phyloP scores from a whole-genome alignment of 2,113 vertebrate genomes.

The Rhodinocichla rosea region DNA sequence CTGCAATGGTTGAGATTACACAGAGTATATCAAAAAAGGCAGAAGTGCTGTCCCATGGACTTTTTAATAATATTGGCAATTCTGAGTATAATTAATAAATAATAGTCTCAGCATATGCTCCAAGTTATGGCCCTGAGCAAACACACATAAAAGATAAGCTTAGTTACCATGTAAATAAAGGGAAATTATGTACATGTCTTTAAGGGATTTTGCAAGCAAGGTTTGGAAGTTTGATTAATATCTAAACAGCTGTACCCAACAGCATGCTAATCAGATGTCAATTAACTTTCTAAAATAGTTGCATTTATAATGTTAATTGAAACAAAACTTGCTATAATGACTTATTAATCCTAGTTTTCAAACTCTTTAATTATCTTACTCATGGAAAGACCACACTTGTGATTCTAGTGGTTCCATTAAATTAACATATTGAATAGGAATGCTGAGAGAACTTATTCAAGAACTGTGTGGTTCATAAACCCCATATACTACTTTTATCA shows the following conservation, averaged over 20 bases:
- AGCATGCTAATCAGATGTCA: constrained; percentile 63
- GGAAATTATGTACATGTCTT: neutral
- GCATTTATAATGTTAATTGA: constrained; percentile 67
- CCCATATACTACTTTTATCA: neutral
- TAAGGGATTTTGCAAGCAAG: constrained; percentile 1
- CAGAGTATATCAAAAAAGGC: neutral
- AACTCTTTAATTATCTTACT: constrained; percentile 61
- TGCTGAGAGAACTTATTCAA: neutral
- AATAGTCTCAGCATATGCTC: neutral
- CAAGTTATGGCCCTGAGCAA: neutral
- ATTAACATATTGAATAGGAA: neutral
- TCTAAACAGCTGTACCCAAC: constrained; percentile 30
- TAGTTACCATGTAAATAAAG: constrained; percentile 23
- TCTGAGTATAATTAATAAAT: neutral
- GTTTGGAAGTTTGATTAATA: constrained; percentile 55
- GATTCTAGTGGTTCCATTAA: constrained; percentile 47
- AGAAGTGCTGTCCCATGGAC: neutral
- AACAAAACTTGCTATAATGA: constrained; percentile 63
- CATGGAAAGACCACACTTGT: constrained; percentile 13
- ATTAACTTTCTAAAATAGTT: constrained; percentile 62
- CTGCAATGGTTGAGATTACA: neutral
- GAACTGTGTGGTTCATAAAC: neutral
- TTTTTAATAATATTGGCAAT: neutral
- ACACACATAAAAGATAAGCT: neutral
- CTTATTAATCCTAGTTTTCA: constrained; percentile 71